Conservation (phyloP, 2,113 vertebrate genomes). For the Nothocercus julius region DNA sequence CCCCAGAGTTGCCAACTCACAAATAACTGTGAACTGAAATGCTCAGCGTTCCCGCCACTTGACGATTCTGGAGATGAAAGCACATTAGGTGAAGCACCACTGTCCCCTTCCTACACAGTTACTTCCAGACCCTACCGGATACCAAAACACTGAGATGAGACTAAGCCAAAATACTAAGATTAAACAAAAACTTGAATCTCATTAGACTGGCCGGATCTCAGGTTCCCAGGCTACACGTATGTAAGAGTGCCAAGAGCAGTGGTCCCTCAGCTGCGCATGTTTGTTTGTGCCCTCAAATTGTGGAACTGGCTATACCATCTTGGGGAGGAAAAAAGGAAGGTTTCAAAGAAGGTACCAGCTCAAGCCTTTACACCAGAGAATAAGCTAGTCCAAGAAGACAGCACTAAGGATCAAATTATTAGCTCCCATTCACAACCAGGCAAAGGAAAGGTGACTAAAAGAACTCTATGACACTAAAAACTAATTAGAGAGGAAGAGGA, state of each 20-base stretch:
- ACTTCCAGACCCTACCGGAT: not conserved
- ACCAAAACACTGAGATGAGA: not conserved
- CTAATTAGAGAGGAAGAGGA: not conserved
- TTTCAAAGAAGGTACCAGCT: not conserved
- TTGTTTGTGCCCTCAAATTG: not conserved
- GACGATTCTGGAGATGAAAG: not conserved
- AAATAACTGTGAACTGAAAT: not conserved
- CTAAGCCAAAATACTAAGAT: no score
- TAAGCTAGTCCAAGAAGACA: not conserved
- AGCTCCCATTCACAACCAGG: not conserved
- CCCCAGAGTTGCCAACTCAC: not conserved
- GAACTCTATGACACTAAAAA: not conserved
- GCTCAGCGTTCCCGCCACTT: not conserved
- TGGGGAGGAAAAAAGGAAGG: not conserved
- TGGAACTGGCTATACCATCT: not conserved
- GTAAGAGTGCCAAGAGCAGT: not conserved
- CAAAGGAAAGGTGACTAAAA: not conserved
- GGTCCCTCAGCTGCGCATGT: fast-evolving
- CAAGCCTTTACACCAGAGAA: not conserved
- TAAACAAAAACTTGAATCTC: not conserved
- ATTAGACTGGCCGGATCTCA: not conserved
- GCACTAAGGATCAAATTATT: not conserved
- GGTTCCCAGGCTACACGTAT: not conserved
- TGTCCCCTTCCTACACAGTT: not conserved
- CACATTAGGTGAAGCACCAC: not conserved